These are phyloP conservation scores for Drosophila micromelanica DNA, from an alignment of 1,140 invertebrate species.

Conservation along the genomic window DNA sequence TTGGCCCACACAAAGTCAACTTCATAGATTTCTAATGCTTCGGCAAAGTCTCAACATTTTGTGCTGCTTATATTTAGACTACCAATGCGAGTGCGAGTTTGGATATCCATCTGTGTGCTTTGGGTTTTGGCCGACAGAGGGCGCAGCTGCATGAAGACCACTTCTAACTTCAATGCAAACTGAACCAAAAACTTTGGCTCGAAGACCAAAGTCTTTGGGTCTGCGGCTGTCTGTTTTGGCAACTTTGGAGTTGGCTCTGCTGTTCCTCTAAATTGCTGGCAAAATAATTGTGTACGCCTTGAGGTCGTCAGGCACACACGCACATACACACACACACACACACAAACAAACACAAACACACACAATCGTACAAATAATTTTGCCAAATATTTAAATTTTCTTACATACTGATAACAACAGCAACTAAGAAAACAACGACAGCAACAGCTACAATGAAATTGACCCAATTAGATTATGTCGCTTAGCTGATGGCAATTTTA, in stretches of 20 bases:
- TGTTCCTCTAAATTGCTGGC: slow-evolving; percentile 61
- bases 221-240: slow-evolving; percentile 49
- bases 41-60: slow-evolving; percentile 42
- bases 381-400: slow-evolving; percentile 65
- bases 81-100: slow-evolving; percentile 1
- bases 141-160: slow-evolving; percentile 55
- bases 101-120: slow-evolving; percentile 3
- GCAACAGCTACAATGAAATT: slow-evolving; percentile 46
- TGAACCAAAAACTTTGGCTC: slow-evolving; percentile 49
- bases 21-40: slow-evolving; percentile 69
- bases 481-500: slow-evolving; percentile 73
- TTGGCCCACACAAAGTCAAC: slow-evolving; percentile 54
- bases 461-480: slow-evolving; percentile 74
- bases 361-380: slow-evolving; percentile 7
- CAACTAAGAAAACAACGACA: slow-evolving; percentile 21
- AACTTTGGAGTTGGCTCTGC: slow-evolving; percentile 49
- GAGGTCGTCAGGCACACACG: slow-evolving; percentile 52
- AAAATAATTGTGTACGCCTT: slow-evolving; percentile 76
- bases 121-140: slow-evolving; percentile 16
- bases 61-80: slow-evolving; percentile 12
- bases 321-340: slow-evolving; percentile 21
- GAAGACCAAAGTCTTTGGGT: slow-evolving; percentile 50
- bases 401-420: slow-evolving; percentile 24
- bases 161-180: slow-evolving; percentile 65
- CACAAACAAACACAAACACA: slow-evolving; percentile 7